phyloP scores from a whole-genome alignment of 2,797 vertebrate species.

The Peromyscus aztecus region DNA sequence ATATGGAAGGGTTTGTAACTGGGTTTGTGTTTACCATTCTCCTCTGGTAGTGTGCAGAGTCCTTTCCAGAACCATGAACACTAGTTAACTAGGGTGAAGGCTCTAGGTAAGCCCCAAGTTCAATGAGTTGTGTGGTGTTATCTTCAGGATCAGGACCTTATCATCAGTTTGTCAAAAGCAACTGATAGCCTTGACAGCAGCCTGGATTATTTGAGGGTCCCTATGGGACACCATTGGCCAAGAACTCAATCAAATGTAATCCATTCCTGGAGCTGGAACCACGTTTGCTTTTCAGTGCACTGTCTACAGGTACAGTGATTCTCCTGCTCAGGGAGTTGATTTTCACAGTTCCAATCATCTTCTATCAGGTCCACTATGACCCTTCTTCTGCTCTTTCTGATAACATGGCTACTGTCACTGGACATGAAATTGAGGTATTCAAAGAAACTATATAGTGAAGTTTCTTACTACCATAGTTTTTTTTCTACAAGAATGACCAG shows the following conservation, averaged over 20 bases:
- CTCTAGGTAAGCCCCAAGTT: not conserved
- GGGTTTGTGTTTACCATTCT: not conserved
- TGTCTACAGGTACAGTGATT: not conserved
- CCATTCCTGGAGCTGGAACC: not conserved
- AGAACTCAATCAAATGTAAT: not conserved
- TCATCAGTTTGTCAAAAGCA: no score
- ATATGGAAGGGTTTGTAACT: not conserved
- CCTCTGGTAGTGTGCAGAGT: not conserved
- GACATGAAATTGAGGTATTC: conserved; percentile 15
- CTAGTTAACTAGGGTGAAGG: not conserved
- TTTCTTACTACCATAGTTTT: not conserved
- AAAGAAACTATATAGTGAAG: conserved; percentile 1
- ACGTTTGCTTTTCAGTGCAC: not conserved
- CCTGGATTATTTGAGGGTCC: not conserved
- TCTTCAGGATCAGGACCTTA: not conserved
- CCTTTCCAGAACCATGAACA: not conserved
- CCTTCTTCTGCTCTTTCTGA: not conserved
- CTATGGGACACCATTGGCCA: not conserved
- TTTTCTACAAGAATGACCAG: not conserved
- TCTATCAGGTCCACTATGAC: not conserved
- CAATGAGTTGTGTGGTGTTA: not conserved
- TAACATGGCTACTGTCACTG: not conserved
- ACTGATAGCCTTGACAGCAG: not conserved
- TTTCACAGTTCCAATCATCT: not conserved
- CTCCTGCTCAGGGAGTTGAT: not conserved